These are phyloP conservation scores for Helleia helle DNA, from an alignment of 2,888 invertebrate species.

Conservation along the genomic window DNA sequence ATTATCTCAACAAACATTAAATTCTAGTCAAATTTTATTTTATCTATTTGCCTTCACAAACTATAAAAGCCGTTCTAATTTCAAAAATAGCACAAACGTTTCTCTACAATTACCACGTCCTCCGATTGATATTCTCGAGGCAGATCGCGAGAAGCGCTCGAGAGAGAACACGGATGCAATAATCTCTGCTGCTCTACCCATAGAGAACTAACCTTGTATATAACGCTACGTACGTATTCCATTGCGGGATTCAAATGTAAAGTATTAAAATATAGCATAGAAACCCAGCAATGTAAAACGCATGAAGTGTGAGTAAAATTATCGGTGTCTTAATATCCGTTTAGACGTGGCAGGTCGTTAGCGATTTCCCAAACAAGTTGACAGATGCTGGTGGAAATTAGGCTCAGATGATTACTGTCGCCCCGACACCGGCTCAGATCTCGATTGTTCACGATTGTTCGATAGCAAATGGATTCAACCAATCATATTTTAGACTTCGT, in stretches of 20 bases:
- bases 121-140: constrained; percentile 1
- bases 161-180: constrained; percentile 14
- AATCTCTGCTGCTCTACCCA: background rate
- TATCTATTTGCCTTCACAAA: too few species aligned
- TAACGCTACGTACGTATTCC: too few species aligned
- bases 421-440: too few species aligned
- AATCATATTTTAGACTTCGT: too few species aligned
- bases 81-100: too few species aligned
- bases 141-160: background rate
- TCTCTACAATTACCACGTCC: constrained; percentile 3
- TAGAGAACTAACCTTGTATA: background rate
- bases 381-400: constrained; percentile 28
- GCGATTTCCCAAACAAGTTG: constrained; percentile 30
- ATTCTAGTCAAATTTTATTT: too few species aligned
- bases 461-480: too few species aligned
- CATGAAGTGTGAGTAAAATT: background rate
- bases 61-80: too few species aligned
- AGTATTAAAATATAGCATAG: too few species aligned
- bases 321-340: constrained; percentile 29
- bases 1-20: too few species aligned
- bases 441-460: too few species aligned
- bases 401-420: constrained; percentile 8
- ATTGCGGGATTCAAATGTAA: too few species aligned
- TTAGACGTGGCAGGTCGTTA: constrained; percentile 27
- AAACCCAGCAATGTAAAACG: background rate